Base-by-base conservation (phyloP, 2,888 invertebrate genomes). In the Eupithecia dodoneata region DNA sequence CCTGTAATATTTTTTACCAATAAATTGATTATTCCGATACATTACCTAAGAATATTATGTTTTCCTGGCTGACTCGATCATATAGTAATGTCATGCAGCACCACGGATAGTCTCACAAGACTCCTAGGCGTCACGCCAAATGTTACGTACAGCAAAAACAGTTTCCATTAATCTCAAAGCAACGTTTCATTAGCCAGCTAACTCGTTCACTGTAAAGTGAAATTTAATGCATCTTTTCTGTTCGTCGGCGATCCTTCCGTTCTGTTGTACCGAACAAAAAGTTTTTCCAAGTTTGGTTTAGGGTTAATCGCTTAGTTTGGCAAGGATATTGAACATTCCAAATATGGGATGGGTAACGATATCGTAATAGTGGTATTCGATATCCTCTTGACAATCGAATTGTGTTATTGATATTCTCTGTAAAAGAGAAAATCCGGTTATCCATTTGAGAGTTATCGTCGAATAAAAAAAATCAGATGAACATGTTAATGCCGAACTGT, bases 221-320 rank as follows among this genome's bases (percentile, higher is more conserved):
- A 90, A 92, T 92, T 92, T 91, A 92, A 92, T 91, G 91, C 90
- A 89, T 87, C 89, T 90, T 87, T 86, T 87, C 89, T 89, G 89
- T 88, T 88, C 84, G 74, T 76, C 75, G 70, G 70, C 77, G 83
- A 85, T 84, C 80, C 80, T 82, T 83, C 82, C 81, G 79, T 79
- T 79, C 73, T 73, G 81, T 83, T 85, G 83, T 84, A 85, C 85
- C 81, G 76, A 87, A 81, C 83, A 84, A 87, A 85, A 87, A 86
- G 83, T 87, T 80, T 6, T 71, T 73, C 74, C 59, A 80, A 79
- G 77, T 83, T 83, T 77, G 82, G 84, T 85, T 85, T 49, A 18
- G 18, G 45, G 47, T 15, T 42, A 42, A 66, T 42, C 42, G 66
- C 42, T 66, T 66, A 42, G 66, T 42, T 41, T 42, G 66, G 66